A percentile compares a stretch with the other conserved stretches of the same genome.
phyloP scores from a whole-genome alignment of 2,888 invertebrate genomes.

The Morpho achilles region DNA sequence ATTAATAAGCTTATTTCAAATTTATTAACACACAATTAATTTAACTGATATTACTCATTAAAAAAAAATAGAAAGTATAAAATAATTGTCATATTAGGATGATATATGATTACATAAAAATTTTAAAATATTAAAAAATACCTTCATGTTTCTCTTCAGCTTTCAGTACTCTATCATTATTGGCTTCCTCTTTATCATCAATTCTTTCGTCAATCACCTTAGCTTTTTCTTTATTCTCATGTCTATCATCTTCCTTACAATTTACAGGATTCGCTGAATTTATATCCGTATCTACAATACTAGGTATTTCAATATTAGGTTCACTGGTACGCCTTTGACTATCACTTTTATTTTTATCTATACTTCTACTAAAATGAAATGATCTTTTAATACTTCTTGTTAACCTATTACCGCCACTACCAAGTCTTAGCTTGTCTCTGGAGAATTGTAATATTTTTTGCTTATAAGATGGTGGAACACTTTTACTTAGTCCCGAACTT shows the following conservation, averaged over 20 bases:
- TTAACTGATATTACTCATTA: too few relatives aligned
- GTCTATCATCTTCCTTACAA: conserved; percentile 61
- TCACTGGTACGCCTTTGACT: conserved; percentile 66
- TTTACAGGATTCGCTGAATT: conserved; percentile 49
- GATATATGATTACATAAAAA: too few relatives aligned
- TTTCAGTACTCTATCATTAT: conserved; percentile 56
- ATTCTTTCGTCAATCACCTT: conserved; percentile 65
- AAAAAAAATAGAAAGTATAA: too few relatives aligned
- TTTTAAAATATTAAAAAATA: conserved; percentile 25
- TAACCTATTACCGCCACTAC: conserved; percentile 65
- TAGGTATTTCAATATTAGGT: conserved; percentile 57
- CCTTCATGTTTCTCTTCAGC: conserved; percentile 57
- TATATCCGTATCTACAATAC: conserved; percentile 38
- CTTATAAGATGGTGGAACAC: conserved; percentile 74
- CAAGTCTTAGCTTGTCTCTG: conserved; percentile 68
- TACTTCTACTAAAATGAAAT: conserved; percentile 68
- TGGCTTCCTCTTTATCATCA: conserved; percentile 63
- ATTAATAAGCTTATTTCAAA: too few relatives aligned
- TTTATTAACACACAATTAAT: too few relatives aligned
- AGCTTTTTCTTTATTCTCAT: conserved; percentile 64
- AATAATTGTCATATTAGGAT: too few relatives aligned
- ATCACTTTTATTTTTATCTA: conserved; percentile 67
- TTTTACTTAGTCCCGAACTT: conserved; percentile 67
- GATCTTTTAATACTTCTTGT: conserved; percentile 73
- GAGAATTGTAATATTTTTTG: conserved; percentile 73